Evolutionary conservation across 2,888 invertebrate species (phyloP).

Genomic region (Autographa pulchrina): DNA sequence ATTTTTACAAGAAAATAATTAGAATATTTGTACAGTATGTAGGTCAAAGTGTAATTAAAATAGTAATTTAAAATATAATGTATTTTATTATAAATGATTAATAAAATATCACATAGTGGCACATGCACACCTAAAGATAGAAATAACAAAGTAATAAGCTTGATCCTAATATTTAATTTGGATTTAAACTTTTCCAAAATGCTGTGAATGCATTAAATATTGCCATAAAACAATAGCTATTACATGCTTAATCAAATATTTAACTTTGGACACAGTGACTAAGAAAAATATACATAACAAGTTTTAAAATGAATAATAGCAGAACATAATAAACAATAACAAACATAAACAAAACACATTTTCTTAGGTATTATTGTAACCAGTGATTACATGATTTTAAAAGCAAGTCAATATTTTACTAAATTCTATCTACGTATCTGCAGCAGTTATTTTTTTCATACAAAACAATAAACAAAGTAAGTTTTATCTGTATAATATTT

Average conservation of each 20-base stretch:
- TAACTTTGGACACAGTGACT: constrained; percentile 15
- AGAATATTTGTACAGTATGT: constrained; percentile 41
- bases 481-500: neutral
- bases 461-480: neutral
- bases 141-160: constrained; percentile 20
- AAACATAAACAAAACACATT: constrained; percentile 39
- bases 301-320: constrained; percentile 13
- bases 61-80: constrained; percentile 53
- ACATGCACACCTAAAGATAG: constrained; percentile 37
- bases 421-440: constrained; percentile 13
- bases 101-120: constrained; percentile 53
- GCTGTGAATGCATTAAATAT: constrained; percentile 16
- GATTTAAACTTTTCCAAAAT: constrained; percentile 29
- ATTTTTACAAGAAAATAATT: constrained; percentile 79
- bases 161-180: constrained; percentile 26
- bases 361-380: constrained; percentile 29
- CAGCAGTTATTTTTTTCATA: neutral
- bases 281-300: constrained; percentile 17
- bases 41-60: constrained; percentile 57
- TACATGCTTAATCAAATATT: constrained; percentile 10
- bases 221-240: constrained; percentile 6
- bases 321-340: constrained; percentile 39
- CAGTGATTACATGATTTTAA: constrained; percentile 14
- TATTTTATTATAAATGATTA: constrained; percentile 60
- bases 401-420: constrained; percentile 21